Conservation (phyloP, 2,113 vertebrate genomes). For the Cyprinodon brontotheroides region DNA sequence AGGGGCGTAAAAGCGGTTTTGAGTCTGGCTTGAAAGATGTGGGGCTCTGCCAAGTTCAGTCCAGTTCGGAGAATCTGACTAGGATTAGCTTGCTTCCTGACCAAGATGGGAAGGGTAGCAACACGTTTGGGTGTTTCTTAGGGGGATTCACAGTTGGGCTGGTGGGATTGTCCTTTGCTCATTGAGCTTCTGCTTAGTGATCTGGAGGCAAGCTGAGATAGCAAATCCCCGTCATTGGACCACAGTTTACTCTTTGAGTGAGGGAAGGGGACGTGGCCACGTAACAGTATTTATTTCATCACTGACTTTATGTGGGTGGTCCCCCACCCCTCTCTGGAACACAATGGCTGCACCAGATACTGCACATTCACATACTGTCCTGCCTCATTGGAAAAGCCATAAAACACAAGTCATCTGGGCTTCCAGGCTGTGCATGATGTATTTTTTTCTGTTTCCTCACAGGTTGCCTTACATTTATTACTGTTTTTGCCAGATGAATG, state of each 20-base stretch:
- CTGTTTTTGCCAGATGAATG: constrained; percentile 30
- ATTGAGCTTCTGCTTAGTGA: constrained; percentile 45
- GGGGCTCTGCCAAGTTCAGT: constrained; percentile 63
- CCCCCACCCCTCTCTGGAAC: constrained; percentile 59
- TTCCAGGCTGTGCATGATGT: constrained; percentile 67
- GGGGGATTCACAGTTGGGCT: constrained; percentile 33
- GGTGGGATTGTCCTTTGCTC: constrained; percentile 14
- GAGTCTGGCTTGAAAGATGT: constrained; percentile 53
- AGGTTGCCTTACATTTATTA: constrained; percentile 52
- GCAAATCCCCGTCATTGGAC: constrained; percentile 54
- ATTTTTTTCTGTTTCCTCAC: constrained; percentile 63
- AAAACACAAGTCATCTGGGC: constrained; percentile 73
- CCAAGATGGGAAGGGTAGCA: constrained; percentile 17
- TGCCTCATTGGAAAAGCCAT: constrained; percentile 79
- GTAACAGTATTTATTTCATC: constrained; percentile 77
- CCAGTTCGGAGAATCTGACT: constrained; percentile 43
- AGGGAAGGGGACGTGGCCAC: constrained; percentile 62
- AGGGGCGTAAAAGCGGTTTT: constrained; percentile 59
- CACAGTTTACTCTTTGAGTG: constrained; percentile 68
- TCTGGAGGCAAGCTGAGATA: constrained; percentile 73
- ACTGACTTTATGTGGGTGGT: constrained; percentile 80
- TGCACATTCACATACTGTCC: constrained; percentile 75
- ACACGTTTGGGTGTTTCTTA: neutral
- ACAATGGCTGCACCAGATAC: constrained; percentile 76
- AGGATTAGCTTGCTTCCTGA: constrained; percentile 50